Conservation (phyloP, 2,113 vertebrate species). For the Xerus inauris region DNA sequence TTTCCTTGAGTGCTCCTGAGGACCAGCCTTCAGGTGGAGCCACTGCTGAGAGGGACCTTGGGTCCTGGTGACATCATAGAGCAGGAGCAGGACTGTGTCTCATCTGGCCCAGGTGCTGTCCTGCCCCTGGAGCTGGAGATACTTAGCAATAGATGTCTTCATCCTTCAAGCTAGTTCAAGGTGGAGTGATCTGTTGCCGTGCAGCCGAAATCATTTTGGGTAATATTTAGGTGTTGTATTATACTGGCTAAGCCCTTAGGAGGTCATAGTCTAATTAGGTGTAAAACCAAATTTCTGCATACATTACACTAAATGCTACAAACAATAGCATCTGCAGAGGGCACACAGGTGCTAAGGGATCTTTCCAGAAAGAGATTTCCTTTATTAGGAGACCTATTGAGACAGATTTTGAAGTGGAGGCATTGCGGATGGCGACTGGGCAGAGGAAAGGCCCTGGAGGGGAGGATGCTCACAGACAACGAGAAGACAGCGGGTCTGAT, state of each 20-base stretch:
- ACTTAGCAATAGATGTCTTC: neutral
- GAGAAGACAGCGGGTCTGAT: neutral
- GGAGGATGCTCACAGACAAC: neutral
- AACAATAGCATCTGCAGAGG: neutral
- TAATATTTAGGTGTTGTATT: neutral
- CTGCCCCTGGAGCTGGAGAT: neutral
- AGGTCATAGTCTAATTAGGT: neutral
- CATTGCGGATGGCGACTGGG: neutral
- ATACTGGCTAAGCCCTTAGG: neutral
- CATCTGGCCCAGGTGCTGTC: neutral
- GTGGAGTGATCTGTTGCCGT: neutral
- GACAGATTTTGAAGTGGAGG: neutral
- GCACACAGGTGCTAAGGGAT: no score
- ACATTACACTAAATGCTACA: neutral
- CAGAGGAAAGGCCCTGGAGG: neutral
- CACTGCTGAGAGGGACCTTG: neutral
- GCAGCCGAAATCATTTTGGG: neutral
- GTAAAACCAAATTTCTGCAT: neutral
- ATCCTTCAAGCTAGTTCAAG: neutral
- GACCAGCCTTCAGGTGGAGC: neutral
- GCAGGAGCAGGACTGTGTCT: neutral
- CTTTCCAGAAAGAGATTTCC: neutral
- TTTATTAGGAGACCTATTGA: accelerated
- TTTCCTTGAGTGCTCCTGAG: neutral
- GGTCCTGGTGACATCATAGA: neutral